Base-by-base conservation (phyloP, 1,140 invertebrate species). In the Protaetia brevitarsis region DNA sequence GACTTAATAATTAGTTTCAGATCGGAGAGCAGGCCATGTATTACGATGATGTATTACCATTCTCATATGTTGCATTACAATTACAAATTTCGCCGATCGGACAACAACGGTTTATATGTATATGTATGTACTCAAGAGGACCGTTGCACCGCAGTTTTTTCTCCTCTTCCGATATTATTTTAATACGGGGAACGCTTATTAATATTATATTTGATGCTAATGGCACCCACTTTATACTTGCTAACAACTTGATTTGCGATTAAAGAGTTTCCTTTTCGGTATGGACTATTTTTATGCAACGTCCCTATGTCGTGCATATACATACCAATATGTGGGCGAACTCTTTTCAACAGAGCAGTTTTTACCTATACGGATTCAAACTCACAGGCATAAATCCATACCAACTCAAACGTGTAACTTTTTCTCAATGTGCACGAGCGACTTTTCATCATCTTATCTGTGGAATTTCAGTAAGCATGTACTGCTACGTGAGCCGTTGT, bases 1-100 rank as follows among this genome's bases (percentile, higher is more conserved):
- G 67, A 69, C 57, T 71, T 69, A 67, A 69, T 69, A 71, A 71
- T 71, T 70, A 70, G 69, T 57, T 63, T n/a, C 57, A 66, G 57
- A 36, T 61, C 65, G 29, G 60, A 28, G 51, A 29, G 60, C 66
- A 34, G 41, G 59, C 66, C 59, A 65, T 64, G 69, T 37, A 66
- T 65, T 67, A 63, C 66, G 67, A 71, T 68, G 66, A 69, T 71
- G 65, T 66, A 71, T 69, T 65, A 59, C 29, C 65, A 60, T 66
- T 63, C 64, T 65, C 66, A 64, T 64, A 70, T 59, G 65, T 56
- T 56, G 63, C 63, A 70, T 70, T 70, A 68, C 66, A 60, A 70
- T 70, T 68, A 70, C 69, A 70, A 70, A 70, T 70, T 68, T 60
- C 51, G 37, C 29, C 56, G 28, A 23, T 62, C n/a, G 6, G n/a